Evolutionary conservation across 2,888 invertebrate species (phyloP).

Genomic region (Rosalia funebris): DNA sequence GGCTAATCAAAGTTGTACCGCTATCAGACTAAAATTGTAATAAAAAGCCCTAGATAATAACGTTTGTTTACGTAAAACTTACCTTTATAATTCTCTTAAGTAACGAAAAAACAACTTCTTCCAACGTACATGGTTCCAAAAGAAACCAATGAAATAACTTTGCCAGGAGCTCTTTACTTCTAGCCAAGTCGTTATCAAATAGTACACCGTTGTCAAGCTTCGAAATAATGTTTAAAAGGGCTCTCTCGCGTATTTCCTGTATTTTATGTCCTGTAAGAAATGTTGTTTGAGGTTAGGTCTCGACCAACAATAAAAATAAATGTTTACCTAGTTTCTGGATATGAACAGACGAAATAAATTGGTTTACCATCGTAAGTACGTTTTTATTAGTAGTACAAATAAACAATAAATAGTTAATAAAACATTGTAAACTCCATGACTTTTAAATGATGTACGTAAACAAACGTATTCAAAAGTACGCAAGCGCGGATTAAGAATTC

Average conservation of each 20-base stretch:
- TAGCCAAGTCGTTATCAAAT: slow-evolving; percentile 70
- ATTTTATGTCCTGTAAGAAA: slow-evolving; percentile 59
- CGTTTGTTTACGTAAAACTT: slow-evolving; percentile 34
- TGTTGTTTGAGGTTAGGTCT: slow-evolving; percentile 31
- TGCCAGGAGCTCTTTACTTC: slow-evolving; percentile 69
- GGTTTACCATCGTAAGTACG: slow-evolving; percentile 34
- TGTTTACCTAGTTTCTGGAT: slow-evolving; percentile 59
- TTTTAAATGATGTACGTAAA: slow-evolving; percentile 1
- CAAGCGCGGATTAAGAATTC: background rate
- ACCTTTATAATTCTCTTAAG: slow-evolving; percentile 70
- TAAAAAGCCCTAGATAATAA: slow-evolving; percentile 6
- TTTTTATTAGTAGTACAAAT: background rate
- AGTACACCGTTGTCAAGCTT: slow-evolving; percentile 74
- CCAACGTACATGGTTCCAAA: slow-evolving; percentile 66
- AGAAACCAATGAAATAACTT: slow-evolving; percentile 74
- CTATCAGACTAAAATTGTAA: slow-evolving; percentile 67
- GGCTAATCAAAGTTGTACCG: slow-evolving; percentile 66
- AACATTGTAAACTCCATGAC: slow-evolving; percentile 3
- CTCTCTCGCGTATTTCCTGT: slow-evolving; percentile 62
- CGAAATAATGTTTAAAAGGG: slow-evolving; percentile 63
- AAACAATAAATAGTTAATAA: no score
- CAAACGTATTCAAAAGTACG: background rate
- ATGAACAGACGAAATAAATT: slow-evolving; percentile 54
- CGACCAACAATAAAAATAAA: background rate
- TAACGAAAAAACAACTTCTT: slow-evolving; percentile 69